A percentile compares a stretch with the other conserved stretches of the same genome.
phyloP scores from a whole-genome alignment of 64 coral and sea anemone genomes.

The Montipora cactus region DNA sequence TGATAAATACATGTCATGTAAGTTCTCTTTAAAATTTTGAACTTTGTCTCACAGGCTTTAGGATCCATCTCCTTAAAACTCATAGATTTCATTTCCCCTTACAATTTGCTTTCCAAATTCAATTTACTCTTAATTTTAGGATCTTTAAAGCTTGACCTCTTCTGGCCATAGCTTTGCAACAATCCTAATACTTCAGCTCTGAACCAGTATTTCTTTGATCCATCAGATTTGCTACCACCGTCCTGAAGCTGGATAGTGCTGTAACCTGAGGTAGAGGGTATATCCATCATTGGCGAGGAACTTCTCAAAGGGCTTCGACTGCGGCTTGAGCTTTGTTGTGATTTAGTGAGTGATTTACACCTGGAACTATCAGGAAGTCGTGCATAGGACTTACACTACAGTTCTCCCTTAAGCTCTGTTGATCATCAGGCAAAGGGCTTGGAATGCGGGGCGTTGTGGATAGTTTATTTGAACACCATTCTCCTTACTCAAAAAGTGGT shows the following conservation, averaged over 20 bases:
- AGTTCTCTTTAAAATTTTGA: neutral
- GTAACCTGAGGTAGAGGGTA: neutral
- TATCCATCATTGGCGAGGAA: no score
- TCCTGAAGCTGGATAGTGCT: neutral
- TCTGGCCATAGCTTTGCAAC: neutral
- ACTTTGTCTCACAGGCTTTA: slow-evolving; percentile 3
- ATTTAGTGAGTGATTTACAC: no score
- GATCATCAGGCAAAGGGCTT: neutral
- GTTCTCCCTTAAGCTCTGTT: neutral
- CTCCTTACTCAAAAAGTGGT: no score
- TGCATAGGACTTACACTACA: neutral
- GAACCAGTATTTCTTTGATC: neutral
- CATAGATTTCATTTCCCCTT: neutral
- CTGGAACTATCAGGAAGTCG: no score
- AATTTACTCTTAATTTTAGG: slow-evolving; percentile 2
- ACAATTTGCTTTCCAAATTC: slow-evolving; percentile 3
- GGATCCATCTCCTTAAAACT: neutral
- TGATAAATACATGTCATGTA: neutral
- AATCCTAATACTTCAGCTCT: neutral
- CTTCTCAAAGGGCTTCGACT: no score
- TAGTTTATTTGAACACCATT: no score
- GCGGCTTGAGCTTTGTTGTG: no score
- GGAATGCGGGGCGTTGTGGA: neutral
- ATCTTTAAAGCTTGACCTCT: neutral
- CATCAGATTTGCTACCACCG: neutral